Conservation (phyloP, 2,797 vertebrate genomes). For the Eidolon dupreanum region DNA sequence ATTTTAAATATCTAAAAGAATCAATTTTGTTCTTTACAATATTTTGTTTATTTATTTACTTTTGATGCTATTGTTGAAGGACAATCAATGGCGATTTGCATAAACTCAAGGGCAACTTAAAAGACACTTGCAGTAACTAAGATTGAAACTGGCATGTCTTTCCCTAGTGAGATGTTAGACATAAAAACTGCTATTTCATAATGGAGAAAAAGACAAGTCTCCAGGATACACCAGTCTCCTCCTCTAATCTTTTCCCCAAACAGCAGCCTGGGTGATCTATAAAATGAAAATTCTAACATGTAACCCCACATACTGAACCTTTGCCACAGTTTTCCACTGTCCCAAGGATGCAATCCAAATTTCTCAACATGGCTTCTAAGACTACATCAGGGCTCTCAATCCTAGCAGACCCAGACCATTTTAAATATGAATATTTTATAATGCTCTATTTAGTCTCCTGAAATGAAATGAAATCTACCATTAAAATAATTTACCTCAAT, state of each 20-base stretch:
- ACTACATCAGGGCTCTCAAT: neutral
- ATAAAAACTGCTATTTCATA: slow-evolving; percentile 58
- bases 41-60: slow-evolving; percentile 26
- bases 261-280: neutral
- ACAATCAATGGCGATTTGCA: slow-evolving; percentile 81
- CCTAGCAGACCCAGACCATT: neutral
- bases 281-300: neutral
- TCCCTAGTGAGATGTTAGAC: slow-evolving; percentile 55
- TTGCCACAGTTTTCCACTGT: neutral
- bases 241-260: neutral
- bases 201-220: neutral
- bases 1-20: slow-evolving; percentile 62
- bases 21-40: slow-evolving; percentile 69
- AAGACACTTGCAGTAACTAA: slow-evolving; percentile 11
- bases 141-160: slow-evolving; percentile 56
- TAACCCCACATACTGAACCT: neutral
- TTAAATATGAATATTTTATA: neutral
- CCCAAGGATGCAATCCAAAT: neutral
- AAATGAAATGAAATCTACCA: slow-evolving; percentile 4
- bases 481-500: neutral
- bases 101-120: slow-evolving; percentile 70
- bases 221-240: neutral
- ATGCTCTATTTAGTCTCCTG: neutral
- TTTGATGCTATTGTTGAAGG: slow-evolving; percentile 62
- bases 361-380: neutral